These are phyloP conservation scores for Panzeria rudis DNA, from an alignment of 2,888 invertebrate species.

Conservation along the genomic window DNA sequence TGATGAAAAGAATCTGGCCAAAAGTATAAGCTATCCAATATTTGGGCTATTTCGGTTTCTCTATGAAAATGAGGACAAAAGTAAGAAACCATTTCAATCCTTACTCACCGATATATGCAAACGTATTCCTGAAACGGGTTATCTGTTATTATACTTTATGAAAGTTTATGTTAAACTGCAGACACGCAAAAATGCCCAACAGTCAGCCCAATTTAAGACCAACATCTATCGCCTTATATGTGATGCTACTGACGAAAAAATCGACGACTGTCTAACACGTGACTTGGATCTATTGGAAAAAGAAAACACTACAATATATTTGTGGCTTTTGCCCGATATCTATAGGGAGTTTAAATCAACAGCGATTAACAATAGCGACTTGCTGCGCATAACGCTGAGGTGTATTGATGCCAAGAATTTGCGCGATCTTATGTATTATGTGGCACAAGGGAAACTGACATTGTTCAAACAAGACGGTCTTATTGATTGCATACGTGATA, in stretches of 20 bases:
- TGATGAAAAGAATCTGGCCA: slow-evolving; percentile 87
- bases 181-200: slow-evolving; percentile 84
- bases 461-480: slow-evolving; percentile 92
- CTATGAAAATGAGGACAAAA: slow-evolving; percentile 89
- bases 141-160: slow-evolving; percentile 94
- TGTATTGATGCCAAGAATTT: slow-evolving; percentile 95
- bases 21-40: slow-evolving; percentile 92
- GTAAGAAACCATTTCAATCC: slow-evolving; percentile 90
- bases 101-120: slow-evolving; percentile 92
- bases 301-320: slow-evolving; percentile 93
- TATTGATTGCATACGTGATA: slow-evolving; percentile 90
- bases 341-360: slow-evolving; percentile 95
- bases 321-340: slow-evolving; percentile 96
- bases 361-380: slow-evolving; percentile 93
- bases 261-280: slow-evolving; percentile 83
- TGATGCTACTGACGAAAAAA: slow-evolving; percentile 88
- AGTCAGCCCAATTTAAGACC: slow-evolving; percentile 90
- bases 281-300: slow-evolving; percentile 95
- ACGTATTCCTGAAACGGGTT: slow-evolving; percentile 91
- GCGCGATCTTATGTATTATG: slow-evolving; percentile 94
- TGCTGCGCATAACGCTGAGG: slow-evolving; percentile 94
- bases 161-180: slow-evolving; percentile 89
- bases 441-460: slow-evolving; percentile 93
- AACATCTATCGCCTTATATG: slow-evolving; percentile 95
- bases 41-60: slow-evolving; percentile 95